These are phyloP conservation scores for Drosophila tripunctata DNA, from an alignment of 2,888 invertebrate species.

Conservation along the genomic window DNA sequence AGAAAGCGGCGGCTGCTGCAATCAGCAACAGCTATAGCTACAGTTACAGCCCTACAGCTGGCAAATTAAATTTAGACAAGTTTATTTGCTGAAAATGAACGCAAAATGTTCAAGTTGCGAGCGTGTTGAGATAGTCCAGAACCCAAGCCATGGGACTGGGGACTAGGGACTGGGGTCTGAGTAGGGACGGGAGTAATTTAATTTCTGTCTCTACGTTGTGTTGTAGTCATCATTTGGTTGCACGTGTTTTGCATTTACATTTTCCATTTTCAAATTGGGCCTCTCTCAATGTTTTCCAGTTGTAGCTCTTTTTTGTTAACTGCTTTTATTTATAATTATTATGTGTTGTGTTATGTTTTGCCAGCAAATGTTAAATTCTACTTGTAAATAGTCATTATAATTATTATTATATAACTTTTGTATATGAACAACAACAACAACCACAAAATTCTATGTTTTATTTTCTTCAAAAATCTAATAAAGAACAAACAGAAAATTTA, in stretches of 20 bases:
- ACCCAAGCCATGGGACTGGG: not conserved
- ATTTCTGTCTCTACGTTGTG: slow-evolving; percentile 9
- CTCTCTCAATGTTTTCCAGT: not conserved
- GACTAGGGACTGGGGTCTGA: not conserved
- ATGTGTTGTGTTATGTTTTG: slow-evolving; percentile 15
- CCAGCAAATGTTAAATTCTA: not conserved
- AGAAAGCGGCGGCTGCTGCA: slow-evolving; percentile 17
- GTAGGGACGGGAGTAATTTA: slow-evolving; percentile 24
- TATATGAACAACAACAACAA: slow-evolving; percentile 12
- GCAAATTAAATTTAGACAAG: slow-evolving; percentile 43
- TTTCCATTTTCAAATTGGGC: slow-evolving; percentile 2
- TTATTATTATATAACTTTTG: slow-evolving; percentile 54
- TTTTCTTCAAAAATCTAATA: slow-evolving; percentile 33
- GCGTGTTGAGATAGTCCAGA: not conserved
- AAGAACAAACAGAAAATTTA: slow-evolving; percentile 25
- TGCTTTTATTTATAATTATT: slow-evolving; percentile 8
- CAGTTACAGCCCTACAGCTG: slow-evolving; percentile 13
- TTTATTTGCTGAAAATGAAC: slow-evolving; percentile 45
- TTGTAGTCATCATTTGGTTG: slow-evolving; percentile 19
- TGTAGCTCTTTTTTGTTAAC: slow-evolving; percentile 8
- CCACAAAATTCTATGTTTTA: slow-evolving; percentile 46
- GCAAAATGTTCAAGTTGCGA: slow-evolving; percentile 3
- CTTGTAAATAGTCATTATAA: slow-evolving; percentile 75
- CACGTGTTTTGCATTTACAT: slow-evolving; percentile 43
- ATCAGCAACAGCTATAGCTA: slow-evolving; percentile 23